Percentiles rank a stretch among this genome's conserved stretches.
These are phyloP conservation scores for Hippopotamyrus pictus DNA, from an alignment of 2,797 vertebrate genomes.

Conservation along the genomic window DNA sequence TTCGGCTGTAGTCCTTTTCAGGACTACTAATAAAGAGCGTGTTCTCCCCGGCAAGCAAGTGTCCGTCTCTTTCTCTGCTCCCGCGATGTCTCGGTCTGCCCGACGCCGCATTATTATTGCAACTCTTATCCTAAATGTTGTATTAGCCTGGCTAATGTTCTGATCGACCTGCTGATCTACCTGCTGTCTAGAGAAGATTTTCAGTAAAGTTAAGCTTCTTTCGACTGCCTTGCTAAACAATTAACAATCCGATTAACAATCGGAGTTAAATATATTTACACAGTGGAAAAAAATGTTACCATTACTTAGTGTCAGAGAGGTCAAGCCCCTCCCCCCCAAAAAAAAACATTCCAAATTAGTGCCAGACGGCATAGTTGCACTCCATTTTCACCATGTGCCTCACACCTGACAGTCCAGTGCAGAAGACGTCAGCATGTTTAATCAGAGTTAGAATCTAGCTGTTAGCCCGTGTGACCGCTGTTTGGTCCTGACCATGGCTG, in stretches of 20 bases:
- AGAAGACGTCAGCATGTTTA: not conserved
- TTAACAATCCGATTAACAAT: not conserved
- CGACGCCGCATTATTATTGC: not conserved
- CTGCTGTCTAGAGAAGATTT: not conserved
- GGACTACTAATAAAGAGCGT: too few relatives aligned
- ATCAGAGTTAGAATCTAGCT: not conserved
- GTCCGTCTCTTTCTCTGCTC: too few relatives aligned
- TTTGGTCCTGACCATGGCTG: not conserved
- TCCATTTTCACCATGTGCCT: not conserved
- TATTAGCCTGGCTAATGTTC: not conserved
- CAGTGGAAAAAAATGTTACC: not conserved
- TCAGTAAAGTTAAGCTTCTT: not conserved
- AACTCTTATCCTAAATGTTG: not conserved
- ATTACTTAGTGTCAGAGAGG: not conserved
- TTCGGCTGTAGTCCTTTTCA: too few relatives aligned
- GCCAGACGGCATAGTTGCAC: not conserved
- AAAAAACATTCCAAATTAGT: not conserved
- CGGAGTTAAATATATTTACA: not conserved
- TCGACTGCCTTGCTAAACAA: not conserved
- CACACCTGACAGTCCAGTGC: not conserved
- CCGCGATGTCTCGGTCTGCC: too few relatives aligned
- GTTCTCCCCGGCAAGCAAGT: too few relatives aligned
- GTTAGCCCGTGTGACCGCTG: not conserved
- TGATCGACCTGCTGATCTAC: not conserved
- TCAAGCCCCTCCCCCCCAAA: not conserved